A percentile compares a stretch with the other conserved stretches of the same genome.
Evolutionary conservation across 2,113 vertebrate genomes (phyloP).

Genomic region (Rhinoptilus africanus): DNA sequence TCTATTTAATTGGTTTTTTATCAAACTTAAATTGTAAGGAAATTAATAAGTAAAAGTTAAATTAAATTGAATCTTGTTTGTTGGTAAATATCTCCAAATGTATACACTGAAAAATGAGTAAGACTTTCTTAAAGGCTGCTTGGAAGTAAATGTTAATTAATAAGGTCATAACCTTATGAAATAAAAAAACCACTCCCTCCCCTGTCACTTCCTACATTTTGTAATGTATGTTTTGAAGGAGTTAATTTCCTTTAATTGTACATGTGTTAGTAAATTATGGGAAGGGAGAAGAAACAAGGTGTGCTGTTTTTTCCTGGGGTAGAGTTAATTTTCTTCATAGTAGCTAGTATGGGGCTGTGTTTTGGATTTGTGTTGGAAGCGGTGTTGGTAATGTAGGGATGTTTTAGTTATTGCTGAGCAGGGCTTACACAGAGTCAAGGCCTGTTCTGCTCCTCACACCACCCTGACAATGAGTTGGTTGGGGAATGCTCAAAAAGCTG

Average conservation of each 20-base stretch:
- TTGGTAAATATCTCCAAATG: neutral
- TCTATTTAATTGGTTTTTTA: neutral
- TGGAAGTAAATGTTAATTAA: neutral
- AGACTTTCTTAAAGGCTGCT: neutral
- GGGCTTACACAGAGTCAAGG: neutral
- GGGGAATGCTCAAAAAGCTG: neutral
- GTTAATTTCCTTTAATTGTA: neutral
- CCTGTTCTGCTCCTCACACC: neutral
- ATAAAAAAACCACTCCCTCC: neutral
- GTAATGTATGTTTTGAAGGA: neutral
- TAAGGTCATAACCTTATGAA: neutral
- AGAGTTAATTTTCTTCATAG: neutral
- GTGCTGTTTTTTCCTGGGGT: neutral
- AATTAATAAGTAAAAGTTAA: neutral
- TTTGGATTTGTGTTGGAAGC: neutral
- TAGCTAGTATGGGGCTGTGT: neutral
- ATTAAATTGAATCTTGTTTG: neutral
- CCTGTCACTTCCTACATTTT: neutral
- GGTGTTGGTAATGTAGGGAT: neutral
- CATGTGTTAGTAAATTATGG: neutral
- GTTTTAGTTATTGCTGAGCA: neutral
- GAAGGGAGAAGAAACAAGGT: neutral
- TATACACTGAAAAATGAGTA: neutral
- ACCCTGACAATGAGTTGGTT: fast-evolving
- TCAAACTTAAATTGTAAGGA: neutral